Evolutionary conservation across 2,113 vertebrate species (phyloP).

Genomic region (Rhinolophus sinicus): DNA sequence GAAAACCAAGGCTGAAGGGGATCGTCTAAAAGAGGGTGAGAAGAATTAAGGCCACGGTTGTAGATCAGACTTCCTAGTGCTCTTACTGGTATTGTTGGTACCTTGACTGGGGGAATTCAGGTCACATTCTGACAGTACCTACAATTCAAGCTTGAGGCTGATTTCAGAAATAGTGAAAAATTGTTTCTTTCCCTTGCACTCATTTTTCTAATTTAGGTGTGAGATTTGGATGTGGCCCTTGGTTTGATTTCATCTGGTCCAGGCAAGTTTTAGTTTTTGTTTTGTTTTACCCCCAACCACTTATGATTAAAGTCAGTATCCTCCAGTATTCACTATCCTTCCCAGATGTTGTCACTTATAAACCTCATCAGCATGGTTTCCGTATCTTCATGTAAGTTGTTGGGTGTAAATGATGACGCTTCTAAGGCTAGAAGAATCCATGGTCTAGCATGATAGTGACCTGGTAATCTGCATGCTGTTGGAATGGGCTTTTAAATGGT

Average conservation of each 20-base stretch:
- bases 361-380: conserved; percentile 39
- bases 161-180: conserved; percentile 60
- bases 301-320: conserved; percentile 50
- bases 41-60: neutral
- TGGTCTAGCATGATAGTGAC: conserved; percentile 23
- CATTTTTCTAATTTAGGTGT: conserved; percentile 61
- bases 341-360: conserved; percentile 22
- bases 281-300: conserved; percentile 2
- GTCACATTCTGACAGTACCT: conserved; percentile 16
- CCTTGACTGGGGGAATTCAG: conserved; percentile 39
- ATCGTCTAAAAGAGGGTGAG: conserved; percentile 96
- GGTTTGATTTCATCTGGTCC: conserved; percentile 61
- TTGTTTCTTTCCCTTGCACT: conserved; percentile 49
- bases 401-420: neutral
- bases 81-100: neutral
- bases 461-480: conserved; percentile 43
- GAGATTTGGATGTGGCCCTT: conserved; percentile 65
- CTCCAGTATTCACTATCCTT: conserved; percentile 31
- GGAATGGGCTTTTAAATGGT: conserved; percentile 46
- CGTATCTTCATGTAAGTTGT: conserved; percentile 41
- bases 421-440: conserved; percentile 19
- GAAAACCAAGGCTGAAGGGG: conserved; percentile 98
- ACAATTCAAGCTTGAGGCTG: conserved; percentile 38
- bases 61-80: neutral
- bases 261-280: conserved; percentile 59